Conservation (phyloP, 1,140 invertebrate genomes). For the Drosophila pseudoobscura region DNA sequence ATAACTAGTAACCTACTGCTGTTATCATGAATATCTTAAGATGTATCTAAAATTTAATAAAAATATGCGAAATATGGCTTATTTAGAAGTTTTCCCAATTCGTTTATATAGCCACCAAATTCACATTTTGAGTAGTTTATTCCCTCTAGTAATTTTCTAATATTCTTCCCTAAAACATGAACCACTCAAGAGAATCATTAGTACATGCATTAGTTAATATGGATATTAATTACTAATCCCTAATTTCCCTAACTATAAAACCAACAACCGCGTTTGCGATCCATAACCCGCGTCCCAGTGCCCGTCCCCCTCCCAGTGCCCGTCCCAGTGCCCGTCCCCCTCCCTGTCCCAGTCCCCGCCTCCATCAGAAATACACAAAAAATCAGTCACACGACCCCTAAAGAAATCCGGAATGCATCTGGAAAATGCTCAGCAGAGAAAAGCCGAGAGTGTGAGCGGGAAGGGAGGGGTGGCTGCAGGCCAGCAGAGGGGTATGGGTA, state of each 20-base stretch:
- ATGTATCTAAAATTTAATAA: too few relatives aligned
- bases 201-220: too few relatives aligned
- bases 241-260: constrained; percentile 15
- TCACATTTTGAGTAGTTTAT: too few relatives aligned
- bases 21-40: too few relatives aligned
- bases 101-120: too few relatives aligned
- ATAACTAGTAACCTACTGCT: too few relatives aligned
- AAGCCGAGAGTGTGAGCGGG: constrained; percentile 10
- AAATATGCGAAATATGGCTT: too few relatives aligned
- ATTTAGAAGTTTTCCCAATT: too few relatives aligned
- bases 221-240: too few relatives aligned
- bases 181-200: too few relatives aligned
- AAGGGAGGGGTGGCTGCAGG: constrained; percentile 10
- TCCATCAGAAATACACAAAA: background rate
- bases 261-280: constrained; percentile 32
- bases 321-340: background rate
- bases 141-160: too few relatives aligned
- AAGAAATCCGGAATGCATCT: constrained; percentile 41
- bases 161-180: too few relatives aligned
- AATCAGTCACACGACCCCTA: constrained; percentile 32
- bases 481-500: constrained; percentile 11
- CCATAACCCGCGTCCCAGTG: constrained; percentile 8
- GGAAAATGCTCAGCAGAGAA: constrained; percentile 43
- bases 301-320: background rate
- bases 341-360: background rate